Conservation (phyloP, 2,797 vertebrate species). For the Mormyrus proboscirostris region DNA sequence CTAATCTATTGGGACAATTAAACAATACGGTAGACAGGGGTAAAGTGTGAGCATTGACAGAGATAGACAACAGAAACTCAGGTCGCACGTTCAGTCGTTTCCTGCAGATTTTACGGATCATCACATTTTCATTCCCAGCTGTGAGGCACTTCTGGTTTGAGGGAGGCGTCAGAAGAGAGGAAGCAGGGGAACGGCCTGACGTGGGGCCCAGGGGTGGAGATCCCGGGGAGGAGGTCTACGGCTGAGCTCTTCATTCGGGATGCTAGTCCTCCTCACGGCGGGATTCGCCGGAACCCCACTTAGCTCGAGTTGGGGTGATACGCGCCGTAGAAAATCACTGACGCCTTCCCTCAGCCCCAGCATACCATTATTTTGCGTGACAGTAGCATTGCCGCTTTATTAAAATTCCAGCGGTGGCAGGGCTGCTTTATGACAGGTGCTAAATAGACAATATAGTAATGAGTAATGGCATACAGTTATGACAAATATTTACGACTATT, state of each 20-base stretch:
- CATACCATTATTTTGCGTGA: background rate
- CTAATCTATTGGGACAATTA: background rate
- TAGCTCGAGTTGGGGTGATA: background rate
- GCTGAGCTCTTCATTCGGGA: background rate
- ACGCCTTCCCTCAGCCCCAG: background rate
- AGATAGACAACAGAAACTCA: background rate
- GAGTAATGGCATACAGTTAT: background rate
- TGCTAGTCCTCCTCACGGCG: background rate
- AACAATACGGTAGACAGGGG: background rate
- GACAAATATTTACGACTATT: constrained; percentile 1
- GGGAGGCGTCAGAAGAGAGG: background rate
- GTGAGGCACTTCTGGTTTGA: background rate
- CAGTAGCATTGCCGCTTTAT: background rate
- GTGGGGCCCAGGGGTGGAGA: background rate
- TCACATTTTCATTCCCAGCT: constrained; percentile 3
- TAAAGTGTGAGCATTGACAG: background rate
- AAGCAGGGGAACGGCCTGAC: background rate
- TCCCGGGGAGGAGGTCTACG: background rate
- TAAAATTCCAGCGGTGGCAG: background rate
- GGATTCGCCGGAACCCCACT: background rate
- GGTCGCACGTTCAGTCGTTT: background rate
- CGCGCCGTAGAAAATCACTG: background rate
- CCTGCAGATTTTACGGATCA: background rate
- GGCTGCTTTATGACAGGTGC: background rate
- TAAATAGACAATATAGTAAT: background rate